phyloP scores from a whole-genome alignment of 2,797 vertebrate species.

The Propithecus deckenii region DNA sequence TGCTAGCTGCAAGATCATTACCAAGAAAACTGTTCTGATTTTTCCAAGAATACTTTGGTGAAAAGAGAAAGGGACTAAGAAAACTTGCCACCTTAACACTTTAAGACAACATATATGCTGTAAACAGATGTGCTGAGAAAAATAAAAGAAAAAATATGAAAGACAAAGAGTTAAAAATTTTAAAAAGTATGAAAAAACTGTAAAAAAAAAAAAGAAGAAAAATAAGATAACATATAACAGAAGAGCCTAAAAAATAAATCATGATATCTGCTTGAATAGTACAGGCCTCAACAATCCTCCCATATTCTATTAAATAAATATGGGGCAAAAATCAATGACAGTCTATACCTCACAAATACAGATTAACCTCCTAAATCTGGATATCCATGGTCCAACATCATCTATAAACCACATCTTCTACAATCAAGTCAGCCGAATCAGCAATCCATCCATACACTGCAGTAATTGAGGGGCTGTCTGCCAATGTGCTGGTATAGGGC shows the following conservation, averaged over 20 bases:
- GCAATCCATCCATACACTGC: conserved; percentile 8
- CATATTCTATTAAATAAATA: conserved; percentile 40
- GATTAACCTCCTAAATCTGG: background rate
- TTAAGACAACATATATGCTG: conserved; percentile 20
- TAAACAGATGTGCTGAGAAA: too few relatives aligned
- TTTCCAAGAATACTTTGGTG: conserved; percentile 20
- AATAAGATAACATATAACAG: conserved; percentile 12
- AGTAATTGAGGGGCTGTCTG: conserved; percentile 55
- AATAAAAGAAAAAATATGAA: too few relatives aligned
- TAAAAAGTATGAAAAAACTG: too few relatives aligned
- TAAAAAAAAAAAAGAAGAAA: too few relatives aligned
- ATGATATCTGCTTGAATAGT: conserved; percentile 22
- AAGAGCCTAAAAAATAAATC: conserved; percentile 11
- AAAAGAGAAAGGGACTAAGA: conserved; percentile 33
- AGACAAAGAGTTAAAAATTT: too few relatives aligned
- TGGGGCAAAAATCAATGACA: background rate
- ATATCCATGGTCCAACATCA: conserved; percentile 3
- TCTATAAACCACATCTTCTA: conserved; percentile 37
- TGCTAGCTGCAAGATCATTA: conserved; percentile 31
- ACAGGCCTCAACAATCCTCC: background rate
- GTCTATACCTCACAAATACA: conserved; percentile 22
- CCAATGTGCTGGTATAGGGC: conserved; percentile 29
- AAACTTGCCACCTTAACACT: conserved; percentile 11
- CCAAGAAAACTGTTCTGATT: conserved; percentile 52
- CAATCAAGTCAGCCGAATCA: conserved; percentile 39